These are phyloP conservation scores for Schizaphis graminum DNA, from an alignment of 2,888 invertebrate genomes.

Conservation along the genomic window DNA sequence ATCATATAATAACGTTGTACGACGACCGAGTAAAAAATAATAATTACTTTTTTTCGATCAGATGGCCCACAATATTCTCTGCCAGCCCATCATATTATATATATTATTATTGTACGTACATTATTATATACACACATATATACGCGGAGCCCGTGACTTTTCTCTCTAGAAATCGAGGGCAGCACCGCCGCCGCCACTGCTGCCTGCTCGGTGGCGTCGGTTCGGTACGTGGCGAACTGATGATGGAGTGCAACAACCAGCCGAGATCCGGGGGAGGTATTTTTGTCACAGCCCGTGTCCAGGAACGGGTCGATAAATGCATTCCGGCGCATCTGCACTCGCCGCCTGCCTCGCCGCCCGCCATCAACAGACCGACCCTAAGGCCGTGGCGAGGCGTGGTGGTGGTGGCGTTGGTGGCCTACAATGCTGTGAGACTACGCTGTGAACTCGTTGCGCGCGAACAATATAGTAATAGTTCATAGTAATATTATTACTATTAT, in stretches of 20 bases:
- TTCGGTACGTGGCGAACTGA: background rate
- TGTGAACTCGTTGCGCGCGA: background rate
- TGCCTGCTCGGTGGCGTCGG: background rate
- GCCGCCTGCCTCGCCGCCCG: background rate
- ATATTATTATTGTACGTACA: background rate
- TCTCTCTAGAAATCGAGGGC: background rate
- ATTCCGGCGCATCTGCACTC: constrained; percentile 63
- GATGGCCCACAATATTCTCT: background rate
- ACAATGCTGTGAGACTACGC: background rate
- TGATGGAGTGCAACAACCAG: constrained; percentile 30
- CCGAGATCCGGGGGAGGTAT: constrained; percentile 14
- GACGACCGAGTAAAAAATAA: too few relatives aligned
- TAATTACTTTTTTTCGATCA: too few relatives aligned
- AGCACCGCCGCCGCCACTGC: background rate
- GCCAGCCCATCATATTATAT: background rate
- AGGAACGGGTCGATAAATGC: constrained; percentile 64
- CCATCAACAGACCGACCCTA: background rate
- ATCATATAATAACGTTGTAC: too few relatives aligned
- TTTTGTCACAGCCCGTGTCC: constrained; percentile 44
- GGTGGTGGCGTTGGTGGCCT: background rate
- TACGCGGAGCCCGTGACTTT: background rate
- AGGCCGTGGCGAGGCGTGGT: background rate
- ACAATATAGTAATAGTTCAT: background rate
- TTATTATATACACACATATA: too few relatives aligned
- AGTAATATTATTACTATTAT: background rate